Conservation (phyloP, 2,888 invertebrate species). For the Stictocephala bisonia region DNA sequence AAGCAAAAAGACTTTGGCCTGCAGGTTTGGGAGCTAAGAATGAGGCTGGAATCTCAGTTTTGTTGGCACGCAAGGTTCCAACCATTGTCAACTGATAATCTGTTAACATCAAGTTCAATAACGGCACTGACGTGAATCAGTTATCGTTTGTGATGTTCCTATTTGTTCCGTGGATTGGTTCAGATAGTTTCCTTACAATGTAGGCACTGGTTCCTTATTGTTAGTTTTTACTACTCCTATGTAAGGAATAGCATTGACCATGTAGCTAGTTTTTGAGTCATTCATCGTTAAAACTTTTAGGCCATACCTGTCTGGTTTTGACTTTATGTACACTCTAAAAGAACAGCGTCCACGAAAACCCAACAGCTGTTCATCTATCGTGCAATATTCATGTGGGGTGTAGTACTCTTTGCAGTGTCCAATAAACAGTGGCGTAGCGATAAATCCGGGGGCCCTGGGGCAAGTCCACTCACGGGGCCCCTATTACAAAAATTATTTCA, state of each 20-base stretch:
- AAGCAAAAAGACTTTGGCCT: conserved; percentile 58
- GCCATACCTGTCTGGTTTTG: conserved; percentile 50
- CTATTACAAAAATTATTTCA: too few species aligned
- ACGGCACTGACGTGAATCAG: conserved; percentile 52
- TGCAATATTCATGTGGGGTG: conserved; percentile 42
- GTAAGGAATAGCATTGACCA: conserved; percentile 49
- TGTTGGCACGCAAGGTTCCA: conserved; percentile 55
- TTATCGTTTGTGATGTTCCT: conserved; percentile 54
- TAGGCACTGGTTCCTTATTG: conserved; percentile 26
- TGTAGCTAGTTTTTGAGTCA: conserved; percentile 50
- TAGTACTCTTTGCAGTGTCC: too few species aligned
- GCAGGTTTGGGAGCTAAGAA: conserved; percentile 57
- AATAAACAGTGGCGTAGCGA: too few species aligned
- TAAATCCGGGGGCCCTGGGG: too few species aligned
- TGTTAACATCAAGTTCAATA: conserved; percentile 52
- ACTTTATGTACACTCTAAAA: conserved; percentile 47
- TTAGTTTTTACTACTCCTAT: conserved; percentile 48
- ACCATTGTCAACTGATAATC: conserved; percentile 53
- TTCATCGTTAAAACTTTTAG: conserved; percentile 46
- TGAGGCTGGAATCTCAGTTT: conserved; percentile 59
- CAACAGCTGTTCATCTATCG: conserved; percentile 48
- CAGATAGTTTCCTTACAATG: conserved; percentile 49
- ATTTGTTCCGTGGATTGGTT: conserved; percentile 46
- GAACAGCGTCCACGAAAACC: conserved; percentile 39
- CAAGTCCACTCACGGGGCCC: too few species aligned